Percentiles rank a stretch among this genome's conserved stretches.
phyloP scores from a whole-genome alignment of 2,797 vertebrate genomes.

The Scomberomorus guttatus region DNA sequence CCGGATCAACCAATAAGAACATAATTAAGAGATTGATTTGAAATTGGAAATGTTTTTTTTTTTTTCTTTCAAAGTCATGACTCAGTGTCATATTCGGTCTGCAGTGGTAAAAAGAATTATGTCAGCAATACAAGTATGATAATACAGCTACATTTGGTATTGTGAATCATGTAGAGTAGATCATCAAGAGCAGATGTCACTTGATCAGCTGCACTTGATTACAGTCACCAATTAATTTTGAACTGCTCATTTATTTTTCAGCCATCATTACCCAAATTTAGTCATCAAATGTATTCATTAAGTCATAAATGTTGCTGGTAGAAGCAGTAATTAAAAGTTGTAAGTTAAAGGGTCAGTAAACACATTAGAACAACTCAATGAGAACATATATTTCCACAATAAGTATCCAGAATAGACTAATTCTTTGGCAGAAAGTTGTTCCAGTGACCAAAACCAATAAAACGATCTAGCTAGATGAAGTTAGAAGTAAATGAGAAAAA shows the following conservation, averaged over 20 bases:
- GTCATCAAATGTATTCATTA: not conserved
- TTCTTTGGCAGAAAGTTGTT: not conserved
- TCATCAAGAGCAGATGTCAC: constrained; percentile 12
- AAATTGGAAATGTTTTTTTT: constrained; percentile 10
- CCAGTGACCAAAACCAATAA: not conserved
- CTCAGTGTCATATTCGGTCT: not conserved
- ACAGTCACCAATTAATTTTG: constrained; percentile 14
- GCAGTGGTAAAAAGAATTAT: not conserved
- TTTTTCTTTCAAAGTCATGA: not conserved
- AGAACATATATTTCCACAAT: not conserved
- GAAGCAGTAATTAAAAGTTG: not conserved
- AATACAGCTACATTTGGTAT: not conserved
- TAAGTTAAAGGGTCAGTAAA: not conserved
- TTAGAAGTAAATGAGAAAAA: no score
- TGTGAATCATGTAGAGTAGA: constrained; percentile 12
- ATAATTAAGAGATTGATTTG: constrained; percentile 5
- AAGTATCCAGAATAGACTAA: not conserved
- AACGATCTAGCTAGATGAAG: no score
- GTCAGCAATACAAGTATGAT: not conserved
- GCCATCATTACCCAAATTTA: not conserved
- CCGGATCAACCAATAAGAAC: not conserved
- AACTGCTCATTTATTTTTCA: constrained; percentile 19
- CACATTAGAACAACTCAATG: not conserved
- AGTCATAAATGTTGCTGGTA: not conserved
- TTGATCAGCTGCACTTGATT: constrained; percentile 3